These are phyloP conservation scores for Mallateleia sp. DNA, from an alignment of 2,888 invertebrate genomes.

Conservation along the genomic window DNA sequence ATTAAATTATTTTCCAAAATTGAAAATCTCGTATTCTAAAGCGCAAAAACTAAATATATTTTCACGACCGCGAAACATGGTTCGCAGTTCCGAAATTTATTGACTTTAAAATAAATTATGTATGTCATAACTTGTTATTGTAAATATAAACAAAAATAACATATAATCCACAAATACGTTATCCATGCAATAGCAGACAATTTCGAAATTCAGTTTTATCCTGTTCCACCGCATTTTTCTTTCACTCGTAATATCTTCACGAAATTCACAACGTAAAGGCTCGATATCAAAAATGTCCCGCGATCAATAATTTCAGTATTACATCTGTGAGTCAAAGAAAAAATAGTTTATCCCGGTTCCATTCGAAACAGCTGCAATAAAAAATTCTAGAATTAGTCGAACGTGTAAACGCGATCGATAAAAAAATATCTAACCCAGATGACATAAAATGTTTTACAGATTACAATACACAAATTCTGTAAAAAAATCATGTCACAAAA, in stretches of 20 bases:
- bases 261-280: slow-evolving; percentile 36
- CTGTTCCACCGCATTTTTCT: slow-evolving; percentile 15
- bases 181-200: not conserved
- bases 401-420: not conserved
- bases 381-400: not conserved
- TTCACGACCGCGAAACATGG: not conserved
- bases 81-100: not conserved
- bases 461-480: too few species aligned
- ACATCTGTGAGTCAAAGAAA: slow-evolving; percentile 18
- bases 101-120: not conserved
- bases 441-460: too few species aligned
- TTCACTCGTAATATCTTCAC: slow-evolving; percentile 26
- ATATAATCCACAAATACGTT: not conserved
- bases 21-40: too few species aligned
- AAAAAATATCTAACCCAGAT: too few species aligned
- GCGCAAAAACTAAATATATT: not conserved
- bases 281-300: slow-evolving; percentile 63
- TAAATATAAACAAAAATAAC: not conserved
- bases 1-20: slow-evolving; percentile 10
- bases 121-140: not conserved
- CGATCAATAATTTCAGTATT: slow-evolving; percentile 67
- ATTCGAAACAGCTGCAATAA: not conserved
- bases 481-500: too few species aligned
- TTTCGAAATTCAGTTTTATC: slow-evolving; percentile 4
- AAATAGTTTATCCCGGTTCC: slow-evolving; percentile 10